phyloP scores from a whole-genome alignment of 2,888 invertebrate genomes.

The Lordiphosa fenestrarum region DNA sequence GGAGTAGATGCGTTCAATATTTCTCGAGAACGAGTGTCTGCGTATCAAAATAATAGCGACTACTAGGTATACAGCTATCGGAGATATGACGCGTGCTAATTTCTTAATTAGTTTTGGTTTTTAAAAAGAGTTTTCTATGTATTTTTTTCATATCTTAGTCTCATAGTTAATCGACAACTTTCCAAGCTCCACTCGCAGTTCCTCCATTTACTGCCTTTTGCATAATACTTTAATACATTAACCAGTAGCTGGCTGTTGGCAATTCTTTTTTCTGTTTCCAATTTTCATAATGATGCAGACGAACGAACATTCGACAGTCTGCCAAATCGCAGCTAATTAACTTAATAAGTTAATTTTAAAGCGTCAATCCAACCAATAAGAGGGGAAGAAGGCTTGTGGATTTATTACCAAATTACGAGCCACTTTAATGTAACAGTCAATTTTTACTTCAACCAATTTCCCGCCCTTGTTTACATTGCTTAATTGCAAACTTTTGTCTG shows the following conservation, averaged over 20 bases:
- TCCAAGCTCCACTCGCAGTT: neutral
- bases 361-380: slow-evolving; percentile 4
- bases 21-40: too few species aligned
- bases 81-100: too few species aligned
- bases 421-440: slow-evolving; percentile 4
- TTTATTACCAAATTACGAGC: slow-evolving; percentile 5
- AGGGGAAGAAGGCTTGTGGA: slow-evolving; percentile 16
- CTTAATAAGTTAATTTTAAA: slow-evolving; percentile 66
- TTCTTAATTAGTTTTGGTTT: too few species aligned
- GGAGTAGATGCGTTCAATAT: too few species aligned
- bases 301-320: slow-evolving; percentile 18
- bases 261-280: slow-evolving; percentile 33
- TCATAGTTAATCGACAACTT: neutral
- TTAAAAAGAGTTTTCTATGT: too few species aligned
- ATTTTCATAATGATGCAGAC: slow-evolving; percentile 65
- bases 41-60: too few species aligned
- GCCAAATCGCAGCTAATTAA: slow-evolving; percentile 68
- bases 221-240: slow-evolving; percentile 68
- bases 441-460: slow-evolving; percentile 5
- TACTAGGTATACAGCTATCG: too few species aligned
- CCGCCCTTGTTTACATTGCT: slow-evolving; percentile 26
- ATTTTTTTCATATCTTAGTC: too few species aligned
- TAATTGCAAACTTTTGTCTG: slow-evolving; percentile 41
- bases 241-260: slow-evolving; percentile 57
- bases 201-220: slow-evolving; percentile 35